phyloP scores from a whole-genome alignment of 2,113 vertebrate genomes.

The Gavialis gangeticus region DNA sequence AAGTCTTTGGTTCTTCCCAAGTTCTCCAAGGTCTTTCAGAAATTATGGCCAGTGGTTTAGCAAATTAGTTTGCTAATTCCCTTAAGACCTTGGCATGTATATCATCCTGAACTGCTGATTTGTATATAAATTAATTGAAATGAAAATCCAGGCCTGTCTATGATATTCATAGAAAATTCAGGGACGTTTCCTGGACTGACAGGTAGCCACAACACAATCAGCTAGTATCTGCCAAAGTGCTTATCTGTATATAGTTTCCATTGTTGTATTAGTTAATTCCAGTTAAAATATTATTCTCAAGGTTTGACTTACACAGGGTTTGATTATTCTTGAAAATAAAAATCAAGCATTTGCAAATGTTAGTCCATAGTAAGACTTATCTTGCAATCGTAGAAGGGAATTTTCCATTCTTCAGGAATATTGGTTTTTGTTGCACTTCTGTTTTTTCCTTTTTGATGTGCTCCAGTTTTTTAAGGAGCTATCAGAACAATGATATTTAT shows the following conservation, averaged over 20 bases:
- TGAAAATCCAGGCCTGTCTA: not conserved
- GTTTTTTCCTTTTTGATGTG: not conserved
- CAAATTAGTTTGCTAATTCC: not conserved
- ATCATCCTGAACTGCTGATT: not conserved
- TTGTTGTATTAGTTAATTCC: not conserved
- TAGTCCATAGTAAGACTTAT: not conserved
- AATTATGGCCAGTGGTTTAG: not conserved
- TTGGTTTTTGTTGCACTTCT: not conserved
- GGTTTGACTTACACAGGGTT: too few relatives aligned
- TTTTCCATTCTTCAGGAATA: not conserved
- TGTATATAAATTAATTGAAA: not conserved
- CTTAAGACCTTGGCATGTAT: not conserved
- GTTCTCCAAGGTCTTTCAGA: not conserved
- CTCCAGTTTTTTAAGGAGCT: not conserved
- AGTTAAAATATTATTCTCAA: not conserved
- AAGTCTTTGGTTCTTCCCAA: not conserved
- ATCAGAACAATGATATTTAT: not conserved
- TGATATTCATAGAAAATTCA: not conserved
- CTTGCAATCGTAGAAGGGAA: fast-evolving
- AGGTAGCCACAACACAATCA: not conserved
- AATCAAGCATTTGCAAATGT: not conserved
- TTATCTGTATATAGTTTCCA: not conserved
- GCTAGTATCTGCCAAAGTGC: not conserved
- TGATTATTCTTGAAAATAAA: not conserved
- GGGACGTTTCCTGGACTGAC: not conserved